Base-by-base conservation (phyloP, 2,888 invertebrate genomes). In the Ashinkailepas kermadecensis region DNA sequence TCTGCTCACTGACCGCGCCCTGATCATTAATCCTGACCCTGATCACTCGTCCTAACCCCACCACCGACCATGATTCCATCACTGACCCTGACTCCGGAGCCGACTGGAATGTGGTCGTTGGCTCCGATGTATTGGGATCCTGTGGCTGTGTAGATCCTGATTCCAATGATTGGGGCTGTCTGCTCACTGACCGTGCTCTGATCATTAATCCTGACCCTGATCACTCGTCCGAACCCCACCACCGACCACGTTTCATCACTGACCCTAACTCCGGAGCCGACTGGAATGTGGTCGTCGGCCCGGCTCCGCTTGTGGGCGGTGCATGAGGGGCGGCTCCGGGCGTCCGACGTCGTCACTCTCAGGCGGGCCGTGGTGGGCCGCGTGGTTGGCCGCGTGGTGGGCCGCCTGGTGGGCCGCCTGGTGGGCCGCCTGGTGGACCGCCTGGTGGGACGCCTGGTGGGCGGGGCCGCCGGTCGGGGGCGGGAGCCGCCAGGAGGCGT, bases 101-200 rank as follows among this genome's bases (percentile, higher is more conserved):
- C 87, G 95, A 95, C 88, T 94, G 95, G 90, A 95, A 95, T 85
- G 94, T 94, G 83, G 95, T 95, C 87, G 95, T 90, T 83, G 95
- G n/a, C n/a, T n/a, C n/a, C n/a, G n/a, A n/a, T n/a, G n/a, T n/a
- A n/a, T n/a, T n/a, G n/a, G n/a, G n/a, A n/a, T n/a, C n/a, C n/a
- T n/a, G n/a, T n/a, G n/a, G n/a, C n/a, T n/a, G n/a, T n/a, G n/a
- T n/a, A 39, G 39, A 39, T 39, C 39, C 39, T 39, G 39, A 1
- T 39, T 39, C 39, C 39, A 4, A 39, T 39, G 39, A 39, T 39
- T 39, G 39, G 39, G 39, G 4, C 2, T 39, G 39, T 39, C 39
- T 39, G 39, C 39, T 39, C 39, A 39, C 39, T 39, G 39, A 39
- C 39, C 39, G 39, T 39, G 39, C 39, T 3, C 1, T 39, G 39